These are phyloP conservation scores for Prostheceraeus crozeri DNA, from an alignment of 2,888 invertebrate genomes.

Conservation along the genomic window DNA sequence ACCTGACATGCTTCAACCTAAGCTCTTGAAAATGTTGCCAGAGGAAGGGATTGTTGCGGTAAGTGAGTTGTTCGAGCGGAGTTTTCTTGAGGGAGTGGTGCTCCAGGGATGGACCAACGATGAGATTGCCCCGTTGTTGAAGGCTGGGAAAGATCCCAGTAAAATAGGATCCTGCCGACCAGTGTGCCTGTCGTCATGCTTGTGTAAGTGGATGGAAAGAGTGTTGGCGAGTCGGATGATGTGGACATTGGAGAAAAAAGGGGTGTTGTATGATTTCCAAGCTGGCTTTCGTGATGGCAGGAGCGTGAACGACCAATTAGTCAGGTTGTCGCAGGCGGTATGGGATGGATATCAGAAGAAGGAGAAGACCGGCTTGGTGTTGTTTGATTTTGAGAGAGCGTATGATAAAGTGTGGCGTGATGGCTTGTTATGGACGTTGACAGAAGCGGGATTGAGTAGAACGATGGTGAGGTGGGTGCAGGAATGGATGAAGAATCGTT, in stretches of 20 bases:
- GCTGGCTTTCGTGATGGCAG: background rate
- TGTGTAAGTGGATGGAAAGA: slow-evolving; percentile 7
- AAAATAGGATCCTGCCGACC: slow-evolving; percentile 3
- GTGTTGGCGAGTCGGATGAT: background rate
- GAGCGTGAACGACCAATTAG: slow-evolving; percentile 5
- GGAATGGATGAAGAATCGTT: no score
- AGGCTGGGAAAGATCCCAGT: no score
- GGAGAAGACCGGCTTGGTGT: slow-evolving; percentile 6
- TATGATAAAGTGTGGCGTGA: no score
- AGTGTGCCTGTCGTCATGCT: background rate
- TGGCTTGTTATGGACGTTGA: slow-evolving; percentile 5
- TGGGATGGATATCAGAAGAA: slow-evolving; percentile 19
- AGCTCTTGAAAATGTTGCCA: slow-evolving; percentile 8
- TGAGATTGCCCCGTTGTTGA: slow-evolving; percentile 3
- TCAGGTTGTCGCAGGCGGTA: slow-evolving; percentile 1
- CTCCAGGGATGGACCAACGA: background rate
- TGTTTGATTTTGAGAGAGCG: slow-evolving; percentile 10
- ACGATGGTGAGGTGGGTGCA: background rate
- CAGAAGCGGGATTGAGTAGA: background rate
- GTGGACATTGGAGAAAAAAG: background rate
- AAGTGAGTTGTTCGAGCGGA: background rate
- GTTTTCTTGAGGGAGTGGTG: background rate
- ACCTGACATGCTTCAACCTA: background rate
- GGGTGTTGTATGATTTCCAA: background rate
- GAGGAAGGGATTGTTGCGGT: background rate